Percentiles rank a stretch among this genome's conserved stretches.
Conservation (phyloP, 2,113 vertebrate species). For the Casuarius casuarius region DNA sequence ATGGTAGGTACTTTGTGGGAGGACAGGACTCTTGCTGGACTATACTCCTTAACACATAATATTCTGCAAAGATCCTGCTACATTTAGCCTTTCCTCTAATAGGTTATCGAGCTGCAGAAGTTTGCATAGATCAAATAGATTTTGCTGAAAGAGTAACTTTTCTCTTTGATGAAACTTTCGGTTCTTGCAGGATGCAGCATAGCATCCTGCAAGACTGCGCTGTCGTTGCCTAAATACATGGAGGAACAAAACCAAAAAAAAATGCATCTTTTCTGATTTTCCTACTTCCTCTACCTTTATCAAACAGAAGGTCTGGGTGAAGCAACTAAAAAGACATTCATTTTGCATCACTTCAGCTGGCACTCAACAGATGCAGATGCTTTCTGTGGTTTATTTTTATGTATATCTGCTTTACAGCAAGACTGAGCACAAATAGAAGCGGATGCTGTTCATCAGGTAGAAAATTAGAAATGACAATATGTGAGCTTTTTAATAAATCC, state of each 20-base stretch:
- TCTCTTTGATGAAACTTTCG: neutral
- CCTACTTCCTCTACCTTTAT: neutral
- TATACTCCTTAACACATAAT: neutral
- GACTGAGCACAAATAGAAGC: neutral
- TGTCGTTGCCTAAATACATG: neutral
- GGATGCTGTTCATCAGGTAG: neutral
- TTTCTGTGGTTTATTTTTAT: neutral
- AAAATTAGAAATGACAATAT: neutral
- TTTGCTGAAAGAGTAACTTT: neutral
- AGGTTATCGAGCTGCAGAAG: neutral
- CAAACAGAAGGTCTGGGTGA: neutral
- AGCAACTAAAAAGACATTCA: neutral
- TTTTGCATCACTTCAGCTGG: neutral
- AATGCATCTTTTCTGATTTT: neutral
- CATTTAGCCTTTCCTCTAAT: neutral
- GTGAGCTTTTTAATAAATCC: neutral
- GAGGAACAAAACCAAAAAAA: neutral
- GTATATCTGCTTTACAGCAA: neutral
- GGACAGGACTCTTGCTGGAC: neutral
- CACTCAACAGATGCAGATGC: neutral
- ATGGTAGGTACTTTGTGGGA: neutral
- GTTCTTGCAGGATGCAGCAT: neutral
- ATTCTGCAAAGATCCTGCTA: neutral
- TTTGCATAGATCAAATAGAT: neutral
- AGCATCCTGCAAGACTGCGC: neutral